Base-by-base conservation (phyloP, 1,140 invertebrate genomes). In the Hypsibius dujardini region DNA sequence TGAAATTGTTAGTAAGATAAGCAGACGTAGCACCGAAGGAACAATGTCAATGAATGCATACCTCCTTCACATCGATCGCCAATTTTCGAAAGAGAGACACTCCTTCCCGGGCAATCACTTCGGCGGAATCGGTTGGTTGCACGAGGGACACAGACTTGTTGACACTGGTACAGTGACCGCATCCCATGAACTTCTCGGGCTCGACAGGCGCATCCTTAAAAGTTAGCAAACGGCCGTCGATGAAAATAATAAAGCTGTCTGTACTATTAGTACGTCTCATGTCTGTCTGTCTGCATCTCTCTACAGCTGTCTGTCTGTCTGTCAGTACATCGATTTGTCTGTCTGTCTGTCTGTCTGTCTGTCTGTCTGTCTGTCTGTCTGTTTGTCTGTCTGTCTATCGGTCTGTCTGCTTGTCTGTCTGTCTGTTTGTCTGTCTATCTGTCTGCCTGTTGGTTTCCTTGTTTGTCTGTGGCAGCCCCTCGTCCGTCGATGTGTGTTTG, bases 181-280 rank as follows among this genome's bases (percentile, higher is more conserved):
- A 92, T 1, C 92, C 94, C 85, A 96, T 86, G 79, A 89, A 96
- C 80, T 97, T 97, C 0, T 88, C 86, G 1, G 92, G 87, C 83
- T 95, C 90, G 70, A 86, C 81, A 1, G 93, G 92, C 1, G 93
- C 94, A 76, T 92, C 87, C 42, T 42, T 71, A 1, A 67, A 46
- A 2, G 28, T 46, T 40, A 70, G 28, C 47, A 73, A 73, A 50
- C 28, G 14, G 60, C 7, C n/a, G 7, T 7, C 69, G 62, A 28
- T 28, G 28, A 28, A 28, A 28, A 28, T 28, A 28, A 28, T 28
- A 28, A 28, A 28, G 28, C 28, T 28, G 0, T 28, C 28, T 28
- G 28, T 28, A 28, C 28, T 28, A 28, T 28, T 28, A 28, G 28
- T 28, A 28, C 28, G 28, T 0, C 28, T 28, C 28, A 28, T 28